Evolutionary conservation across 2,113 vertebrate genomes (phyloP), one percentile per base, ranked within the genome.

Genomic region (Ptilonorhynchus violaceus): DNA sequence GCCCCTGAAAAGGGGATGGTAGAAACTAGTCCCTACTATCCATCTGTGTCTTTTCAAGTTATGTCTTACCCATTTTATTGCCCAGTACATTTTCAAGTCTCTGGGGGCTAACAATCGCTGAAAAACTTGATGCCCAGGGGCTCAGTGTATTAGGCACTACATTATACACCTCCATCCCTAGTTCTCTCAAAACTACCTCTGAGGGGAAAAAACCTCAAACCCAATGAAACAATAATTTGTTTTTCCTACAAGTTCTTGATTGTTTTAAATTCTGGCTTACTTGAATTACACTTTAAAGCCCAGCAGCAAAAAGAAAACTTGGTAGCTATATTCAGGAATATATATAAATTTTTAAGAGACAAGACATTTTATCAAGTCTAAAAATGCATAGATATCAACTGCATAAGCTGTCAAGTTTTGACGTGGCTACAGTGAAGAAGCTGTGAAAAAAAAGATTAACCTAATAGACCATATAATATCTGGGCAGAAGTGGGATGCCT

Each of bases 241-340:
- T 86, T 72, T 66, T 37, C 66, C 69, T 88, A n/a, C 13, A 39
- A 70, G 39, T 42, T 85, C 50, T 25, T 37, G 56, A 68, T 49
- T 67, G 64, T 46, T 96, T 92, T 49, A 74, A 86, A 89, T 59
- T 81, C 72, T 47, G 50, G 81, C 80, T 94, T 85, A 83, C 22
- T 81, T 91, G 80, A 95, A 96, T 96, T 97, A 94, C 96, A 96
- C 95, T 96, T 96, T 16, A 92, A 96, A 96, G 52, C 73, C 86
- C 94, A 97, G 84, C 80, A 95, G 89, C 91, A 89, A 77, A 84
- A 95, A 64, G 42, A 92, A 93, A 91, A 72, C 35, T 59, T 42
- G 31, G 60, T 80, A 88, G 70, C 63, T 85, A 50, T 80, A 88
- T 67, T 93, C 4, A 18, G 63, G 42, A 86, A 82, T 62, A 86